Base-by-base conservation (phyloP, 2,113 vertebrate genomes). In the Oxygymnocypris stewartii region DNA sequence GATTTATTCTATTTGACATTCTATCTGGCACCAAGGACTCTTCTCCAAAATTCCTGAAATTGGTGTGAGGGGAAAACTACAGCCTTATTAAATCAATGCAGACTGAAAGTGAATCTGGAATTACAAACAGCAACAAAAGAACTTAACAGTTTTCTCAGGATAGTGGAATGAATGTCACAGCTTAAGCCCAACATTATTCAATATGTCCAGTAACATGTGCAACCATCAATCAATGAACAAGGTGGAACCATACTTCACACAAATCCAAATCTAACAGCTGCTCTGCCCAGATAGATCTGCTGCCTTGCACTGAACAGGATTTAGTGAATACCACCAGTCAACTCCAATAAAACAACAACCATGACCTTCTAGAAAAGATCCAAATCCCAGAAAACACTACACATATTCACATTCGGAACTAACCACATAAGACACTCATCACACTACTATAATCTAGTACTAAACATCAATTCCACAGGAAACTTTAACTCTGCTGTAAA, bases 361-460 rank as follows among this genome's bases (percentile, higher is more conserved):
- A 49, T 76, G 42, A 28, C n/a, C 74, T 51, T 77, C 44, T 9
- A 77, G n/a, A 77, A 77, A 77, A 51, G 6, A 77, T 77, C 75
- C 44, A 51, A 12, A 77, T 77, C 6, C 44, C 14, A 31, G n/a
- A 16, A 49, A 77, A 77, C 47, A 10, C 74, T 28, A 51, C 44
- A 77, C 42, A 49, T 20, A 77, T 77, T 77, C n/a, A 31, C 12
- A 77, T 42, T 73, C n/a, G 71, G 18, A 42, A 12, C 16, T 73
- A 74, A 42, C 7, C 44, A 77, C 42, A 77, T 76, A 49, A 74
- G 18, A 4, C 44, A 25, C 74, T 28, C 44, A 51, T 54, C 14
- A 77, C 75, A 77, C 47, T 37, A 37, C 31, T 31, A 77, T 77
- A 20, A 77, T 31, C 25, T 20, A 51, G 25, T 16, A 25, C 25